These are phyloP conservation scores for Halichoeres trimaculatus DNA, from an alignment of 2,113 vertebrate species.

Conservation along the genomic window DNA sequence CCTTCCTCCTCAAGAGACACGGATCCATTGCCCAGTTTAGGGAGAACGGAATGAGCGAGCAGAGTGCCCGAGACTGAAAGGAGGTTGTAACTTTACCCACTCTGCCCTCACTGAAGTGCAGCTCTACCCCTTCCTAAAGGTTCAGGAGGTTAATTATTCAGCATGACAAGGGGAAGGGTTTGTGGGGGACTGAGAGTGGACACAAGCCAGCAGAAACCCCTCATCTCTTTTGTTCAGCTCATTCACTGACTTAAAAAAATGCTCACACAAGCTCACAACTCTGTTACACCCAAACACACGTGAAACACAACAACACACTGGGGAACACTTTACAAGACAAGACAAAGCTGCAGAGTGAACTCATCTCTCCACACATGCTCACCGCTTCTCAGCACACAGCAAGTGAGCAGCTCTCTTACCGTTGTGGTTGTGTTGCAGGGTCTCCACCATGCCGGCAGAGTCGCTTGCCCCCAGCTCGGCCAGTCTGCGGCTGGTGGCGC, in stretches of 20 bases:
- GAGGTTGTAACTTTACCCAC: slow-evolving; percentile 75
- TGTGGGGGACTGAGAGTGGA: slow-evolving; percentile 52
- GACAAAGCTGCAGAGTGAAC: slow-evolving; percentile 4
- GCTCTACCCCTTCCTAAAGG: slow-evolving; percentile 52
- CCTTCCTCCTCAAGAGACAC: slow-evolving; percentile 59
- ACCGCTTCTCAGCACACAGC: slow-evolving; percentile 7
- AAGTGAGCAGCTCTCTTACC: slow-evolving; percentile 54
- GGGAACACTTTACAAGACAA: slow-evolving; percentile 1
- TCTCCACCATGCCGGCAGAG: slow-evolving; percentile 82
- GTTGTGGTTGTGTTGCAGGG: slow-evolving; percentile 83
- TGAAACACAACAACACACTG: background rate
- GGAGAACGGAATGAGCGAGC: slow-evolving; percentile 53
- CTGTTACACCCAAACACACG: slow-evolving; percentile 12
- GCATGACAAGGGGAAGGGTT: slow-evolving; percentile 50
- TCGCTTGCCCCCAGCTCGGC: slow-evolving; percentile 86
- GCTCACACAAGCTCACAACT: slow-evolving; percentile 17
- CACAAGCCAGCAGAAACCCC: slow-evolving; percentile 44
- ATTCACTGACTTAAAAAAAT: slow-evolving; percentile 3
- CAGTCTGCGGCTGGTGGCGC: slow-evolving; percentile 90
- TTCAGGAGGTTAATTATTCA: slow-evolving; percentile 79
- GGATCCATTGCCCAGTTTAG: slow-evolving; percentile 67
- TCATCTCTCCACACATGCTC: slow-evolving; percentile 39
- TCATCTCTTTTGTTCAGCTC: slow-evolving; percentile 46
- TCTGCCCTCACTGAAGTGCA: slow-evolving; percentile 61
- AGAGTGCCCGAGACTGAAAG: slow-evolving; percentile 59